Evolutionary conservation across 2,797 vertebrate species (phyloP), one percentile per base, ranked within the genome.

Genomic region (Lemur catta): DNA sequence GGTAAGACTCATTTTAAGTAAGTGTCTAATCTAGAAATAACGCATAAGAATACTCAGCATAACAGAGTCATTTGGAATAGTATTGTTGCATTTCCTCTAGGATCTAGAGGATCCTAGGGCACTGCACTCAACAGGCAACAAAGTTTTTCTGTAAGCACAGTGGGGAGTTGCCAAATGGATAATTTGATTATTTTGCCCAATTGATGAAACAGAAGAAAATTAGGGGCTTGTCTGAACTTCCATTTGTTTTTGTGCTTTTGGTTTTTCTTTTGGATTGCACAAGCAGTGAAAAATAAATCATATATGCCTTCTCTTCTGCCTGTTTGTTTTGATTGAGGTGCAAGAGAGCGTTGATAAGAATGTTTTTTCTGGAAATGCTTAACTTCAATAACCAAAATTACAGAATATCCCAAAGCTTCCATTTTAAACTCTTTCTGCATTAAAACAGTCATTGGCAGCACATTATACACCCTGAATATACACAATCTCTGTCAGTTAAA

Each of bases 301-400:
- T 43, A 57, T 55, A 50, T 65, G 59, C 30, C 61, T 78, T 63
- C 35, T 80, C 22, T 86, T 79, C 43, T 84, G 81, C 26, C 33
- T 65, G 5, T 79, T 78, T 89, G 59, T 84, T 84, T 95, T 74
- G 72, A 78, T 87, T 41, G 76, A 35, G 28, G 12, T 57, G 14
- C 8, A 90, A 14, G 8, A 85, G 26, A 61, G 38, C 78, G 15
- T 35, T 69, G 67, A 43, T 84, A 90, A 93, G 43, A 92, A 74
- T 63, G 26, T 71, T 80, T 95, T 95, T 92, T 41, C 84, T 69
- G 50, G 26, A 94, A 92, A 92, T 74, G 41, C 57, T 91, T 52
- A 89, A 84, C 46, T 81, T 86, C 46, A 41, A 75, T 41, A 75
- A 67, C 26, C 20, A 6, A 89, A 72, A 38, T 94, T 67, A 84